phyloP scores from a whole-genome alignment of 2,113 vertebrate genomes.

The Psittacara wagleri region DNA sequence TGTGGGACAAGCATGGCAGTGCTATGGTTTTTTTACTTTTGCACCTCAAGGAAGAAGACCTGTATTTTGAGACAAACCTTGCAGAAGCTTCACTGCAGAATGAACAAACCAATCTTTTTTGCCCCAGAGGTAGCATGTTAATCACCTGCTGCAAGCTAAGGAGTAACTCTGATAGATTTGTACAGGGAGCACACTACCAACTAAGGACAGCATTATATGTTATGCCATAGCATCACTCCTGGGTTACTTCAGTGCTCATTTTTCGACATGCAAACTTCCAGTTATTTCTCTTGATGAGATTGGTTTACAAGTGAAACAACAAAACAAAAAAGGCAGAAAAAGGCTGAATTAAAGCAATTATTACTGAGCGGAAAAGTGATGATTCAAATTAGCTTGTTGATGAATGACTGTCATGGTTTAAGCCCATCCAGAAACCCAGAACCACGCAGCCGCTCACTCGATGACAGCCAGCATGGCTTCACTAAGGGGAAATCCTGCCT shows the following conservation, averaged over 20 bases:
- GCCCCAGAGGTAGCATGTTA: background rate
- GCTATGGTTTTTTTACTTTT: accelerated
- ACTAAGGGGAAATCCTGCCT: too few species aligned
- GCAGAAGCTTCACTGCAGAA: background rate
- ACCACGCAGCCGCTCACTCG: too few species aligned
- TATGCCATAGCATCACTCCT: background rate
- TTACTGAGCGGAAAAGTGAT: background rate
- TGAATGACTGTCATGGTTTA: background rate
- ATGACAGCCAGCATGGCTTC: too few species aligned
- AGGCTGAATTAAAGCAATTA: background rate
- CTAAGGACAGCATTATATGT: background rate
- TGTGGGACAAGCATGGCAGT: background rate
- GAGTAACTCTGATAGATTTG: background rate
- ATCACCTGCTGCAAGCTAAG: background rate
- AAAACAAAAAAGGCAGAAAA: slow-evolving; percentile 26
- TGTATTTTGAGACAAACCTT: background rate
- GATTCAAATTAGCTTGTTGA: slow-evolving; percentile 5
- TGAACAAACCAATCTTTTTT: accelerated
- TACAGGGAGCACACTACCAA: background rate
- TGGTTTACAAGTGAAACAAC: background rate
- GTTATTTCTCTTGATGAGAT: background rate
- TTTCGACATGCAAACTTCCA: background rate
- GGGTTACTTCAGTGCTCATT: background rate
- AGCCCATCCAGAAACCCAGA: too few species aligned
- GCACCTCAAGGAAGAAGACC: background rate